These are phyloP conservation scores for Melanotus villosus DNA, from an alignment of 2,888 invertebrate species.

Conservation along the genomic window DNA sequence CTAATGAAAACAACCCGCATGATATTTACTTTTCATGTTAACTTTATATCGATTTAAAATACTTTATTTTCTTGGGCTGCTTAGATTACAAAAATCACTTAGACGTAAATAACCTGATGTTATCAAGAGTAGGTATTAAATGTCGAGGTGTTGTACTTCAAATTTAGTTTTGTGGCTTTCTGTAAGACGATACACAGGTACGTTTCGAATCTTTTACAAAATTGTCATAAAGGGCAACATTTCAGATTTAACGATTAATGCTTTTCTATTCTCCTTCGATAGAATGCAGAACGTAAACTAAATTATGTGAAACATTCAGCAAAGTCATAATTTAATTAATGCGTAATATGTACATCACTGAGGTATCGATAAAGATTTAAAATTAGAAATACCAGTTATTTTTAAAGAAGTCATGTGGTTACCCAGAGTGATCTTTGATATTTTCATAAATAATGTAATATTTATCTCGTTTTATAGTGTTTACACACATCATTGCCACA, in stretches of 20 bases:
- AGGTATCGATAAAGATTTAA: not conserved
- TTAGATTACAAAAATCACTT: not conserved
- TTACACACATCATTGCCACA: too few species aligned
- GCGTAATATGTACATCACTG: too few species aligned
- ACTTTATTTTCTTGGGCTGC: slow-evolving; percentile 7
- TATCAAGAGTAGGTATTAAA: not conserved
- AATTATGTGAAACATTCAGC: too few species aligned
- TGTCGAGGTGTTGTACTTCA: not conserved
- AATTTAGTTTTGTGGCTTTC: not conserved
- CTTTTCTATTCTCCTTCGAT: too few species aligned
- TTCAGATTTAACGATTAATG: too few species aligned
- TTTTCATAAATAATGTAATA: not conserved
- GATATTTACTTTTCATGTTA: not conserved
- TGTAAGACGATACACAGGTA: not conserved
- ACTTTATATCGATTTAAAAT: not conserved
- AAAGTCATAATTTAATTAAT: too few species aligned
- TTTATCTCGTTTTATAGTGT: not conserved
- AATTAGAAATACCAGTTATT: not conserved
- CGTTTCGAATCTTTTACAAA: too few species aligned
- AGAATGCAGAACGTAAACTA: too few species aligned
- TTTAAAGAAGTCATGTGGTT: not conserved
- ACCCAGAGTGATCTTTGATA: not conserved
- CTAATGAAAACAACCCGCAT: not conserved
- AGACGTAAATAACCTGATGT: not conserved
- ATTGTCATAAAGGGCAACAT: too few species aligned